Base-by-base conservation (phyloP, 1,140 invertebrate genomes). In the Parapsyche elsis region DNA sequence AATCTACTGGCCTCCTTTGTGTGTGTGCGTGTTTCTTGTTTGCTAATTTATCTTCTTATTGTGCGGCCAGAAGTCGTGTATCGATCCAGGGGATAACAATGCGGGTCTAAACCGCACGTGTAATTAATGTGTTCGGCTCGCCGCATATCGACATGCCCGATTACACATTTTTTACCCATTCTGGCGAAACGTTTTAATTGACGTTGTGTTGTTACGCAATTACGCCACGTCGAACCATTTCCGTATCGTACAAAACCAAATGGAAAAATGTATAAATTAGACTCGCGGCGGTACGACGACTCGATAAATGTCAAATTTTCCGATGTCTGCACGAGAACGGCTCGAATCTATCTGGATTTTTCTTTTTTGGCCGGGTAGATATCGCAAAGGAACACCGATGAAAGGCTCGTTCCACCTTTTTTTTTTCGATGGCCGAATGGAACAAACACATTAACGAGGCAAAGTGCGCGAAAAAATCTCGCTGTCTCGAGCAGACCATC, bases 11-110 rank as follows among this genome's bases (percentile, higher is more conserved):
- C 49, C 12, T 53, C 57, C 57, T 61, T 61, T 61, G 49, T 53
- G 57, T 7, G 57, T 19, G 57, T 9, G 57, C 19, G 57, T 61
- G 21, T 21, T 19, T 61, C 57, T 61, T 61, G 57, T 61, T 61
- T 61, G 57, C 57, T 61, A 61, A 61, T 61, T 61, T 61, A 61
- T 61, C 57, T 61, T 61, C 57, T 61, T 61, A 61, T 61, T 61
- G 57, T 61, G 57, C 57, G 57, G n/a, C 57, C 57, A 21, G 21
- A 61, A 61, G 57, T 61, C 57, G 57, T 21, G 57, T 61, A 61
- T 61, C 57, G 57, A 61, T 61, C 57, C 57, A 16, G 57, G 30
- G 30, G 30, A 16, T 61, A 61, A 61, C 57, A 61, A 61, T 61
- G 57, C 57, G 57, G 57, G 9, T 21, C 57, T 5, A 19, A 61